Evolutionary conservation across 2,888 invertebrate species (phyloP).

Genomic region (Patella pellucida): DNA sequence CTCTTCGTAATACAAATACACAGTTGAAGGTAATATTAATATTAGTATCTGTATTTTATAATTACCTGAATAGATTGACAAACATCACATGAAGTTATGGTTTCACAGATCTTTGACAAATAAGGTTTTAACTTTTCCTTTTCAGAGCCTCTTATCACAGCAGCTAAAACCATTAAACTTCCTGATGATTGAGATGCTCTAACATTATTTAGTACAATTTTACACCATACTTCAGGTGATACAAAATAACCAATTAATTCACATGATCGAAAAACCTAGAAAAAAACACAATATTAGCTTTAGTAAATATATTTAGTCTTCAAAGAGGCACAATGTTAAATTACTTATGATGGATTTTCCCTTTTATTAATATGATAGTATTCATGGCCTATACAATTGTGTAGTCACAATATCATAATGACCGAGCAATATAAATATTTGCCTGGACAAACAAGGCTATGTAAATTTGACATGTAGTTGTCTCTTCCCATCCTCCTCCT

Average conservation of each 20-base stretch:
- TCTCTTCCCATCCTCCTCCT: too few species aligned
- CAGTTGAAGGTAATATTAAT: too few species aligned
- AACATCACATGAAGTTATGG: slow-evolving; percentile 76
- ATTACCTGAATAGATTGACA: slow-evolving; percentile 72
- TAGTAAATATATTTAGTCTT: background rate
- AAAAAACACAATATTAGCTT: slow-evolving; percentile 40
- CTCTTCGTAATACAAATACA: too few species aligned
- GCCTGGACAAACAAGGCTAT: too few species aligned
- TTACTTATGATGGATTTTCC: too few species aligned
- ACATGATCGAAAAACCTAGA: slow-evolving; percentile 78
- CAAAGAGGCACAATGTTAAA: too few species aligned
- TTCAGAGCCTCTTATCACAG: slow-evolving; percentile 58
- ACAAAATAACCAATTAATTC: slow-evolving; percentile 85
- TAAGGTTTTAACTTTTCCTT: slow-evolving; percentile 70
- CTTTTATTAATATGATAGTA: too few species aligned
- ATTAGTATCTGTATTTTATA: background rate
- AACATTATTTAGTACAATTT: slow-evolving; percentile 70
- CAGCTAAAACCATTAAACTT: slow-evolving; percentile 60
- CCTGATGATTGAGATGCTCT: slow-evolving; percentile 52
- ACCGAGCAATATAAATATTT: background rate
- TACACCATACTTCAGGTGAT: slow-evolving; percentile 79
- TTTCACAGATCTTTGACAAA: slow-evolving; percentile 75
- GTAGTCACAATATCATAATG: background rate
- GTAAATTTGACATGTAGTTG: too few species aligned
- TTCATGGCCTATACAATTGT: background rate